These are phyloP conservation scores for Gorsachius goisagi DNA, from an alignment of 2,113 vertebrate genomes.

Conservation along the genomic window DNA sequence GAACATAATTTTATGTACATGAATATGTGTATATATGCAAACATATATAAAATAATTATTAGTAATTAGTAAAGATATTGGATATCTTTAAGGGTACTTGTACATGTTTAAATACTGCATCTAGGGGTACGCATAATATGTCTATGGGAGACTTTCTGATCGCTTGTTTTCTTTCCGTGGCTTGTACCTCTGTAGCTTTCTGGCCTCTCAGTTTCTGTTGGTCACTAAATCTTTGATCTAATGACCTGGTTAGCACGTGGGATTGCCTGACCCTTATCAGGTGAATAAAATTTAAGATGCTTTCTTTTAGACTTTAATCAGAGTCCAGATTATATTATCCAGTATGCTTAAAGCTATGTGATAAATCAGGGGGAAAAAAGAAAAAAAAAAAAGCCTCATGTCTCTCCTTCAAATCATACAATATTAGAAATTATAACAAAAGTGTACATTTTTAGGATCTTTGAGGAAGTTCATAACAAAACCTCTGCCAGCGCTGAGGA, in stretches of 20 bases:
- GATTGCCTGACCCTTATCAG: not conserved
- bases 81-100: not conserved
- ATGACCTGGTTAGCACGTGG: not conserved
- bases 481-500: not conserved
- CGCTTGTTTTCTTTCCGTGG: not conserved
- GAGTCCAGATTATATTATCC: not conserved
- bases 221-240: not conserved
- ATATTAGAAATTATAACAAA: not conserved
- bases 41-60: not conserved
- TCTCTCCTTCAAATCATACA: not conserved
- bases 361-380: fast-evolving
- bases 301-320: not conserved
- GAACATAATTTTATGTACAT: not conserved
- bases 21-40: not conserved
- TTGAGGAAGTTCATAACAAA: not conserved
- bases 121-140: not conserved
- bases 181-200: not conserved
- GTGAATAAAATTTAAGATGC: not conserved
- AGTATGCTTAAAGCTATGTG: not conserved
- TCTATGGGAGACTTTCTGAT: not conserved
- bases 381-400: not conserved
- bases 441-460: not conserved
- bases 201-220: not conserved
- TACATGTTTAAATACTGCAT: not conserved
- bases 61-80: not conserved